Evolutionary conservation across 2,797 vertebrate genomes (phyloP).

Genomic region (Glossophaga mutica): DNA sequence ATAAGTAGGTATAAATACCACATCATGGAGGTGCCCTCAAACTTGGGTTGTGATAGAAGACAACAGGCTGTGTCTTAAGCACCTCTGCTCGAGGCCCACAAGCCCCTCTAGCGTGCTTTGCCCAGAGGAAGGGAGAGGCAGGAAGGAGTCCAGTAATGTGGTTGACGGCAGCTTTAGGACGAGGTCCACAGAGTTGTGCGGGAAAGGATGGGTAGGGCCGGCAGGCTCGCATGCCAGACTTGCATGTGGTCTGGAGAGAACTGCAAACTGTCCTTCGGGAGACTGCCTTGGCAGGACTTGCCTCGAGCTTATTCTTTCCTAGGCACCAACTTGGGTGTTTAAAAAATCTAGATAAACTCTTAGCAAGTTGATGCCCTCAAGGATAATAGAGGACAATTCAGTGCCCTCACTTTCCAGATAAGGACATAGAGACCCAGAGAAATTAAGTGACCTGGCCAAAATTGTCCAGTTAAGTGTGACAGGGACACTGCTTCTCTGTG

Average conservation of each 20-base stretch:
- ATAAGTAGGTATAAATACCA: not conserved
- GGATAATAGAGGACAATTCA: not conserved
- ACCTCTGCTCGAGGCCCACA: no score
- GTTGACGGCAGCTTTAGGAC: not conserved
- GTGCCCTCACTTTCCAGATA: not conserved
- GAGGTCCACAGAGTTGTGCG: accelerated
- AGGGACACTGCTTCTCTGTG: not conserved
- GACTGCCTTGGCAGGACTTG: not conserved
- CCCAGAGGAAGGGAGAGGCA: not conserved
- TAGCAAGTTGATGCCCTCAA: not conserved
- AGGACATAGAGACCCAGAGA: not conserved
- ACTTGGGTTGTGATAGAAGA: no score
- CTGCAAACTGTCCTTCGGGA: not conserved
- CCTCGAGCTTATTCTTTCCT: not conserved
- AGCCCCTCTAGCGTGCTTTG: not conserved
- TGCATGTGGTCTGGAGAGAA: not conserved
- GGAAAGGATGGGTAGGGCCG: not conserved
- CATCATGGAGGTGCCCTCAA: no score
- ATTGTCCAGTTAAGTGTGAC: not conserved
- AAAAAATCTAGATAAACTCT: not conserved
- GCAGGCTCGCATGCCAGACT: not conserved
- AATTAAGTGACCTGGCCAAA: not conserved
- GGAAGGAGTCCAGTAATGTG: not conserved
- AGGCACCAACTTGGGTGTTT: not conserved
- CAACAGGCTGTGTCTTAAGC: not conserved